These are phyloP conservation scores for Labeo rohita DNA, from an alignment of 2,113 vertebrate genomes.

Conservation along the genomic window DNA sequence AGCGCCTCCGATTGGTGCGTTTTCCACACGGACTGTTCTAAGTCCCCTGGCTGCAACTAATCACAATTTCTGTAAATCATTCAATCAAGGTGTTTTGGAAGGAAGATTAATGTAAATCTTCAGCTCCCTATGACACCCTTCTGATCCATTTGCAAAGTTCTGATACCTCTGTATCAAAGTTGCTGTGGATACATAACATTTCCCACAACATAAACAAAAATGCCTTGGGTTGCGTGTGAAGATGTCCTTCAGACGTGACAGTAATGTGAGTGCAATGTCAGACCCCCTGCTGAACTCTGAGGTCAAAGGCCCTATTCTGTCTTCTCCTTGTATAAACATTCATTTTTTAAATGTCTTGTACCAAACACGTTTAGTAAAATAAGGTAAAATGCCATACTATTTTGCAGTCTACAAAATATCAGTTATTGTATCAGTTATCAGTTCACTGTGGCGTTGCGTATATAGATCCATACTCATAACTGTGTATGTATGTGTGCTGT, in stretches of 20 bases:
- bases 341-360: neutral
- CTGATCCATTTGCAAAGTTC: neutral
- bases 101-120: neutral
- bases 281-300: neutral
- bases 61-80: neutral
- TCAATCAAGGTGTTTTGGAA: neutral
- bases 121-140: neutral
- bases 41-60: too few species aligned
- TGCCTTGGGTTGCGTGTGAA: neutral
- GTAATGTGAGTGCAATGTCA: neutral
- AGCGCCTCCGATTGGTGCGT: too few species aligned
- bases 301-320: neutral
- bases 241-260: neutral
- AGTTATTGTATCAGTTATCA: too few species aligned
- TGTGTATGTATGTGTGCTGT: constrained; percentile 44
- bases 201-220: neutral
- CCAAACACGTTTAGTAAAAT: neutral
- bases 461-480: constrained; percentile 54
- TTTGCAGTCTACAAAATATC: neutral
- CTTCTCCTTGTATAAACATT: neutral
- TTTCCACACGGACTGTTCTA: too few species aligned
- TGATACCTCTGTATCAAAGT: neutral
- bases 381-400: neutral
- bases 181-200: constrained; percentile 21
- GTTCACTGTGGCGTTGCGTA: neutral